These are phyloP conservation scores for Ormia ochracea DNA, from an alignment of 2,888 invertebrate species.

Conservation along the genomic window DNA sequence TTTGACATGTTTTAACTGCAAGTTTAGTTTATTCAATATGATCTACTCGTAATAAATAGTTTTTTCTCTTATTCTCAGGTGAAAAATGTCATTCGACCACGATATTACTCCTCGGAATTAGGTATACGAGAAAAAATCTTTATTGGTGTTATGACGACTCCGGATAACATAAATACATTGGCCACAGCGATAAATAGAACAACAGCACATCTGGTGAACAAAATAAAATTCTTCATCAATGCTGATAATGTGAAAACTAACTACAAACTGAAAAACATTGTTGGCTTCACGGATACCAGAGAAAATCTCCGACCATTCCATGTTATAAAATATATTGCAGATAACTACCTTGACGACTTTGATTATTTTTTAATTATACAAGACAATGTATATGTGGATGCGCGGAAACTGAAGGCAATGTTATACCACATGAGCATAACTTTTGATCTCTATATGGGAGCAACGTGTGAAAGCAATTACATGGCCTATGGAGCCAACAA, in stretches of 20 bases:
- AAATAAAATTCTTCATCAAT: conserved; percentile 87
- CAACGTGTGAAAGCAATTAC: conserved; percentile 76
- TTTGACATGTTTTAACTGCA: not conserved
- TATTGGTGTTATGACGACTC: conserved; percentile 89
- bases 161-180: conserved; percentile 83
- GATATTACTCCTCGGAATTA: conserved; percentile 96
- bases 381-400: conserved; percentile 91
- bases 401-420: conserved; percentile 83
- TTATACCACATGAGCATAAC: conserved; percentile 88
- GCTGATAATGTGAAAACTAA: conserved; percentile 79
- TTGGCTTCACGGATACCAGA: conserved; percentile 90
- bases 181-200: conserved; percentile 93
- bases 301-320: conserved; percentile 89
- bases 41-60: not conserved
- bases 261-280: conserved; percentile 83
- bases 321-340: conserved; percentile 91
- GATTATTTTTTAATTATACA: conserved; percentile 94
- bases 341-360: conserved; percentile 91
- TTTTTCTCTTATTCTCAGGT: conserved; percentile 69
- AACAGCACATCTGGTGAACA: conserved; percentile 88
- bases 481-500: conserved; percentile 79
- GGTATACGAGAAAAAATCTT: conserved; percentile 94
- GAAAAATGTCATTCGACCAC: conserved; percentile 86
- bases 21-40: not conserved
- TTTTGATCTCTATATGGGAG: conserved; percentile 89